Conservation (phyloP, 2,888 invertebrate genomes). For the Acrobeloides nanus region DNA sequence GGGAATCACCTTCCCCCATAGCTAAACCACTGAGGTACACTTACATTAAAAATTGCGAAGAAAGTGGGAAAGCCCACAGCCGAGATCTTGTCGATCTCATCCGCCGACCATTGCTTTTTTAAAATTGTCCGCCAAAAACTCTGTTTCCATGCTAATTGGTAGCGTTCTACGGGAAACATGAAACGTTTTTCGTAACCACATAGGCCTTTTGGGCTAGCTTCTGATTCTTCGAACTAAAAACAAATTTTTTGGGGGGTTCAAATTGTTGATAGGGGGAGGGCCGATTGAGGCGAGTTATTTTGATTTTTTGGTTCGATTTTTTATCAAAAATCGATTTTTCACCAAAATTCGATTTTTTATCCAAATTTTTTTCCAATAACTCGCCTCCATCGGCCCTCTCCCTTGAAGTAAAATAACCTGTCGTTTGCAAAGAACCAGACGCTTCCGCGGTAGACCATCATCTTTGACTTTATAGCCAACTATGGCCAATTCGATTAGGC, state of each 20-base stretch:
- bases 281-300: too few relatives aligned
- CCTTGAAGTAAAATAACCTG: constrained; percentile 16
- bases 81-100: constrained; percentile 43
- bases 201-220: constrained; percentile 31
- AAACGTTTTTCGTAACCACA: constrained; percentile 43
- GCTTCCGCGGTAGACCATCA: constrained; percentile 35
- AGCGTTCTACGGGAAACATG: constrained; percentile 38
- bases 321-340: too few relatives aligned
- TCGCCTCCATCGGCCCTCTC: constrained; percentile 2
- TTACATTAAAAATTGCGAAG: constrained; percentile 53
- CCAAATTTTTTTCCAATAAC: constrained; percentile 1
- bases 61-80: constrained; percentile 46
- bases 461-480: constrained; percentile 48
- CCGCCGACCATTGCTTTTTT: too few relatives aligned
- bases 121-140: too few relatives aligned
- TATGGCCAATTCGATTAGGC: constrained; percentile 48
- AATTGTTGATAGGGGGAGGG: too few relatives aligned
- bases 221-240: constrained; percentile 9
- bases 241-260: not conserved
- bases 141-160: constrained; percentile 20
- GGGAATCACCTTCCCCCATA: too few relatives aligned
- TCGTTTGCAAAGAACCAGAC: constrained; percentile 29
- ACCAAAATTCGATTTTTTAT: not conserved
- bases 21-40: too few relatives aligned
- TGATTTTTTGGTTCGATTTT: too few relatives aligned